Percentiles rank a stretch among this genome's conserved stretches.
phyloP scores from a whole-genome alignment of 2,797 vertebrate genomes.

The Oreochromis mossambicus region DNA sequence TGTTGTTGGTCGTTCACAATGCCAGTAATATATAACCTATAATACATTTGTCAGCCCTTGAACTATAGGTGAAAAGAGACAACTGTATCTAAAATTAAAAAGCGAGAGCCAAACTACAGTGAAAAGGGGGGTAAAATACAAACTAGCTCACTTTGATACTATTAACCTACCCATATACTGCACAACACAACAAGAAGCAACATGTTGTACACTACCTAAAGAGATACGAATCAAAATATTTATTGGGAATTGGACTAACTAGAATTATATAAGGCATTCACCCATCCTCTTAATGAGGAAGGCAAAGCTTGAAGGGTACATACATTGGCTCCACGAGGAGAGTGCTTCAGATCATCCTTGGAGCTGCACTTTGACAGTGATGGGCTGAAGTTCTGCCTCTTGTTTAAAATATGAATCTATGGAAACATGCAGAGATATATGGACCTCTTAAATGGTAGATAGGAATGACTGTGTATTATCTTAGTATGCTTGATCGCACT shows the following conservation, averaged over 20 bases:
- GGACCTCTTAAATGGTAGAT: constrained; percentile 27
- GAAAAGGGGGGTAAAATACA: neutral
- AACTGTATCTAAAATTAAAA: neutral
- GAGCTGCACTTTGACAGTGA: constrained; percentile 69
- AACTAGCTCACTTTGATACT: neutral
- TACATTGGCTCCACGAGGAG: constrained; percentile 68
- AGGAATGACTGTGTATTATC: neutral
- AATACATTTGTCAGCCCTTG: neutral
- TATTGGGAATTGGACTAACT: neutral
- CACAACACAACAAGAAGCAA: neutral
- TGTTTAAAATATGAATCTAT: constrained; percentile 78
- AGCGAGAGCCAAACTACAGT: neutral
- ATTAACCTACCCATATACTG: neutral
- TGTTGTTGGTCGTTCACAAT: neutral
- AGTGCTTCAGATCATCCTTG: constrained; percentile 75
- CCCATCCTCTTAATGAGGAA: neutral
- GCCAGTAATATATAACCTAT: neutral
- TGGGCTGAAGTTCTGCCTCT: constrained; percentile 74
- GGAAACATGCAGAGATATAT: constrained; percentile 67
- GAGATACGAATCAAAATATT: neutral
- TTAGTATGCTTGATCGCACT: neutral
- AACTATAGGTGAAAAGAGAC: neutral
- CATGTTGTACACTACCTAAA: neutral
- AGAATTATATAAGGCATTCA: neutral
- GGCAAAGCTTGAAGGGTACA: constrained; percentile 46